Conservation (phyloP, 2,797 vertebrate genomes). For the Xyrichtys novacula region DNA sequence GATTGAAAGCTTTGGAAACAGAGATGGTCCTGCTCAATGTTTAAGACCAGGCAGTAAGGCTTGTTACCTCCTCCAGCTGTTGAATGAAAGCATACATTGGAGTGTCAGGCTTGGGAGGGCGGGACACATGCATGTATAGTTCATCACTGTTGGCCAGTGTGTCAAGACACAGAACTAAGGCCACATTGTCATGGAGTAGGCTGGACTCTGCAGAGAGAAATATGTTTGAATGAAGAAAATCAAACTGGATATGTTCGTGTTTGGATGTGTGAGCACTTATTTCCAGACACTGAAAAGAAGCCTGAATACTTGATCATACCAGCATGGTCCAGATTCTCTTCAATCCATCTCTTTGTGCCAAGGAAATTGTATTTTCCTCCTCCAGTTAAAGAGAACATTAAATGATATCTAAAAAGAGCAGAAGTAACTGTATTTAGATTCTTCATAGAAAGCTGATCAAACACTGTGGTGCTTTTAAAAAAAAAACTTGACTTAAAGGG, state of each 20-base stretch:
- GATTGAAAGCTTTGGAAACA: neutral
- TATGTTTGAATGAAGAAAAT: constrained; percentile 5
- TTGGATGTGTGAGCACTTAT: neutral
- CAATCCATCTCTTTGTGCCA: constrained; percentile 88
- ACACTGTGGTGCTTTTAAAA: neutral
- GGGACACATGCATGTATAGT: constrained; percentile 85
- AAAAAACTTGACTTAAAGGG: too few relatives aligned
- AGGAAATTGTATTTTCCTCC: constrained; percentile 88
- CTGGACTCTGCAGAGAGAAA: constrained; percentile 81
- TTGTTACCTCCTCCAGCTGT: constrained; percentile 81
- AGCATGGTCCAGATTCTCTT: constrained; percentile 87
- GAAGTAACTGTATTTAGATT: neutral
- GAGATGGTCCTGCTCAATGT: neutral
- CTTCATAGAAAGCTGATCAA: neutral
- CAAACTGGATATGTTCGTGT: neutral
- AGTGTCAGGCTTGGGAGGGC: constrained; percentile 80
- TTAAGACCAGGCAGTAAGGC: neutral
- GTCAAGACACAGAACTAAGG: constrained; percentile 87
- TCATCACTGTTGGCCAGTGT: constrained; percentile 83
- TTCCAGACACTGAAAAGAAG: neutral
- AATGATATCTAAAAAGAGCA: constrained; percentile 78
- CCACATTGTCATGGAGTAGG: constrained; percentile 87
- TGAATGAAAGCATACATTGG: constrained; percentile 80
- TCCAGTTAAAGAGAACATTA: constrained; percentile 87
- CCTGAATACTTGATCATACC: constrained; percentile 64